Percentiles rank a stretch among this genome's conserved stretches.
These are phyloP conservation scores for Cerceris rybyensis DNA, from an alignment of 2,888 invertebrate species.

Conservation along the genomic window DNA sequence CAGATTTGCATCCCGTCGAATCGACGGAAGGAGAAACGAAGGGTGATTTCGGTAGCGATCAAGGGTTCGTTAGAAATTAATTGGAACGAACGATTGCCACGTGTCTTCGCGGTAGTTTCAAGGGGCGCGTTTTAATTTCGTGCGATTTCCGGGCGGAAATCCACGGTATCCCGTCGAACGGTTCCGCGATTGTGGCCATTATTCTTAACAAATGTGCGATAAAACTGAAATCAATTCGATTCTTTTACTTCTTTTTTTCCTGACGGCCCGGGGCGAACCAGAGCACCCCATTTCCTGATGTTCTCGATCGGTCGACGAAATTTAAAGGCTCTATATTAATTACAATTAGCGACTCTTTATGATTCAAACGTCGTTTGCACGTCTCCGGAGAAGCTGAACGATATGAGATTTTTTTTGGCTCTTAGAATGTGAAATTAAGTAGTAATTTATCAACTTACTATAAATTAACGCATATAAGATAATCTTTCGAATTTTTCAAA, in stretches of 20 bases:
- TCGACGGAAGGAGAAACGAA: background rate
- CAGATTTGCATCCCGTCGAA: slow-evolving; percentile 40
- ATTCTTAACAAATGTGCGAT: slow-evolving; percentile 39
- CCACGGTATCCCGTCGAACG: slow-evolving; percentile 32
- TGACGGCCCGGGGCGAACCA: background rate
- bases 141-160: slow-evolving; percentile 46
- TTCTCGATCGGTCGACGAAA: background rate
- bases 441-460: no score
- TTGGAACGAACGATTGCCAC: slow-evolving; percentile 48
- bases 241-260: background rate
- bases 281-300: background rate
- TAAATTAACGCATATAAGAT: no score
- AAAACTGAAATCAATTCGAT: slow-evolving; percentile 26
- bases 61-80: slow-evolving; percentile 63
- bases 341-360: no score
- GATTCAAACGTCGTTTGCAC: no score
- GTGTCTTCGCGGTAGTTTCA: slow-evolving; percentile 24
- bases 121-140: slow-evolving; percentile 53
- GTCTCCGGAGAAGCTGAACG: no score
- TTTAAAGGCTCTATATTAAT: no score
- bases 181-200: slow-evolving; percentile 47
- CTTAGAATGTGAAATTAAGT: no score
- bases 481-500: no score
- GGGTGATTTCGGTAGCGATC: slow-evolving; percentile 37
- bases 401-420: no score